phyloP scores from a whole-genome alignment of 2,888 invertebrate species.

The Pollenia griseotomentosa region DNA sequence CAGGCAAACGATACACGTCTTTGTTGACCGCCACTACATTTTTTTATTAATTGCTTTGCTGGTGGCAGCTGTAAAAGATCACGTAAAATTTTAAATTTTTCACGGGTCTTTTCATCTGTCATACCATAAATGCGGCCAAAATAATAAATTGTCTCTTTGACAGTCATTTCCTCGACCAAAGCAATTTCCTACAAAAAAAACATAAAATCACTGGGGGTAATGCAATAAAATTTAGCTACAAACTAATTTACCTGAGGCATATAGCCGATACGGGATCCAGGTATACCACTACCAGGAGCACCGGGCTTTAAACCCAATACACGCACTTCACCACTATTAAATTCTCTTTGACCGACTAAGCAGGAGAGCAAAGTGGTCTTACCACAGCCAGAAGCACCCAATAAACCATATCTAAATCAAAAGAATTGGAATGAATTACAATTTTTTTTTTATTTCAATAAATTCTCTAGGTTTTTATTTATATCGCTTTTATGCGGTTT shows the following conservation, averaged over 20 bases:
- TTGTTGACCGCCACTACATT: slow-evolving; percentile 95
- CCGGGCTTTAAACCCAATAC: slow-evolving; percentile 91
- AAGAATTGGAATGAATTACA: slow-evolving; percentile 8
- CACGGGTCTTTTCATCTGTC: slow-evolving; percentile 87
- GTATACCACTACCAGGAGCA: slow-evolving; percentile 87
- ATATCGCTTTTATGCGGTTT: slow-evolving; percentile 27
- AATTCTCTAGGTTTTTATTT: slow-evolving; percentile 5
- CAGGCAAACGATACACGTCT: slow-evolving; percentile 94
- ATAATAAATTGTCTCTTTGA: slow-evolving; percentile 92
- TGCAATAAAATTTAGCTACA: not conserved
- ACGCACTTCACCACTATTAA: slow-evolving; percentile 90
- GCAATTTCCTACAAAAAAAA: slow-evolving; percentile 88
- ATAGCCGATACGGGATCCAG: slow-evolving; percentile 91
- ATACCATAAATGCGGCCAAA: slow-evolving; percentile 95
- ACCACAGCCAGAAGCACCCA: slow-evolving; percentile 96
- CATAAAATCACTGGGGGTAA: not conserved
- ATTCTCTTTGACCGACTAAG: slow-evolving; percentile 90
- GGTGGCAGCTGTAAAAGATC: slow-evolving; percentile 91
- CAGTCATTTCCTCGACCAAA: slow-evolving; percentile 91
- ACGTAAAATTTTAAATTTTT: slow-evolving; percentile 88
- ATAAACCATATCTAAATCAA: slow-evolving; percentile 89
- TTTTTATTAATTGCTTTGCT: slow-evolving; percentile 87
- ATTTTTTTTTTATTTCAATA: not conserved
- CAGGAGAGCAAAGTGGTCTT: slow-evolving; percentile 95
- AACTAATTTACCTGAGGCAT: slow-evolving; percentile 89